Conservation (phyloP, 2,888 invertebrate species). For the Mythimna impura region DNA sequence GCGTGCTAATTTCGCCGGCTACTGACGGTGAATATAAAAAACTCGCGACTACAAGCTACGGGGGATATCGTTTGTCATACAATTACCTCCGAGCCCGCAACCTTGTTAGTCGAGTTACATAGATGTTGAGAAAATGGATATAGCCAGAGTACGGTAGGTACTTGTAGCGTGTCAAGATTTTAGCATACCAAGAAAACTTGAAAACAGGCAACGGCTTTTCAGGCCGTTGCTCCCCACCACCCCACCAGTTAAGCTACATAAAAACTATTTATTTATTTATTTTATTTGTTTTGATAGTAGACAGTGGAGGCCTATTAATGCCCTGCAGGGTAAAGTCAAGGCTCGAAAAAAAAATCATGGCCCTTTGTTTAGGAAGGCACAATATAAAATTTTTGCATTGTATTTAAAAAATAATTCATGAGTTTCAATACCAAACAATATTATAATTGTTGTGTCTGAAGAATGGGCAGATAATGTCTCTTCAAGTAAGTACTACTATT, state of each 20-base stretch:
- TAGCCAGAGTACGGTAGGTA: background rate
- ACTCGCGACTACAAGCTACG: constrained; percentile 52
- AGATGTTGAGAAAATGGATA: constrained; percentile 20
- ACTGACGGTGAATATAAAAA: constrained; percentile 66
- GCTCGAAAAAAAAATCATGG: background rate
- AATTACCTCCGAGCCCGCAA: constrained; percentile 69
- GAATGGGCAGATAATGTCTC: background rate
- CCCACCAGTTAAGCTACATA: too few species aligned
- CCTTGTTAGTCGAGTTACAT: constrained; percentile 65
- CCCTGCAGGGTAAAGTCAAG: too few species aligned
- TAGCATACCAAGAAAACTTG: background rate
- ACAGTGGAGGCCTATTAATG: too few species aligned
- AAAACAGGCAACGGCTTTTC: too few species aligned
- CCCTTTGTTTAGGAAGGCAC: too few species aligned
- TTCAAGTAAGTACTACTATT: background rate
- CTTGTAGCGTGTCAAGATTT: background rate
- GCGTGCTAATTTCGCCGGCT: constrained; percentile 52
- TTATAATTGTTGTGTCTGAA: background rate
- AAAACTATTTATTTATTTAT: too few species aligned
- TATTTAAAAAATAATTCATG: too few species aligned
- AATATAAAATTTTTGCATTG: too few species aligned
- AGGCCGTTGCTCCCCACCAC: too few species aligned
- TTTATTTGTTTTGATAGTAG: too few species aligned
- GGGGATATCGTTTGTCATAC: constrained; percentile 74
- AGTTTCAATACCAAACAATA: too few species aligned